These are phyloP conservation scores for Phortica magna DNA, from an alignment of 2,888 invertebrate species.

Conservation along the genomic window DNA sequence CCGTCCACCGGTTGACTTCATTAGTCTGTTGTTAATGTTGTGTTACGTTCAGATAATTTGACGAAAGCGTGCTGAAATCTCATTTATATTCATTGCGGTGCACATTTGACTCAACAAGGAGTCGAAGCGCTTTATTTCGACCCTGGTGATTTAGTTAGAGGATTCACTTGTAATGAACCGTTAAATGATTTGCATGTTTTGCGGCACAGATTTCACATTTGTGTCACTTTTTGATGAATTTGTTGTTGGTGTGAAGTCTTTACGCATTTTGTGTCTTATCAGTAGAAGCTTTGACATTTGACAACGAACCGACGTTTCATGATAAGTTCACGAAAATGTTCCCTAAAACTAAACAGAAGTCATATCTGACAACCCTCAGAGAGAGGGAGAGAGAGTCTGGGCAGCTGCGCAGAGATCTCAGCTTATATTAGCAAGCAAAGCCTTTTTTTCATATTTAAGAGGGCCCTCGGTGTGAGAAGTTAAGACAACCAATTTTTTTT, in stretches of 20 bases:
- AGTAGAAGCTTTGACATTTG: background rate
- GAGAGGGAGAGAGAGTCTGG: no score
- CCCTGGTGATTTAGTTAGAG: background rate
- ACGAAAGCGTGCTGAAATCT: conserved; percentile 78
- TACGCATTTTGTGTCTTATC: background rate
- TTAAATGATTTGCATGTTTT: conserved; percentile 21
- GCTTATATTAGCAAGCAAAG: no score
- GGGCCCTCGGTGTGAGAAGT: no score
- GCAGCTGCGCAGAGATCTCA: no score
- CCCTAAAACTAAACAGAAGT: no score
- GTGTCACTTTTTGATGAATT: background rate
- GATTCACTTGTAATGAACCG: conserved; percentile 11
- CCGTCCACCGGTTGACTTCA: conserved; percentile 40
- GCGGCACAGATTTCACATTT: conserved; percentile 4
- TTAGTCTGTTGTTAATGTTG: conserved; percentile 52
- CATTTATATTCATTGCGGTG: conserved; percentile 78
- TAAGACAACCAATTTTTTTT: no score
- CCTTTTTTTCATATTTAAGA: no score
- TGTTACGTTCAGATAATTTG: conserved; percentile 71
- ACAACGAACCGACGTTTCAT: no score
- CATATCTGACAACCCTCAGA: no score
- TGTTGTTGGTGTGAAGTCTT: background rate
- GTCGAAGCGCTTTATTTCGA: background rate
- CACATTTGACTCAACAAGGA: background rate
- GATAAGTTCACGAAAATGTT: no score